phyloP scores from a whole-genome alignment of 2,888 invertebrate genomes.

The Macaria notata region DNA sequence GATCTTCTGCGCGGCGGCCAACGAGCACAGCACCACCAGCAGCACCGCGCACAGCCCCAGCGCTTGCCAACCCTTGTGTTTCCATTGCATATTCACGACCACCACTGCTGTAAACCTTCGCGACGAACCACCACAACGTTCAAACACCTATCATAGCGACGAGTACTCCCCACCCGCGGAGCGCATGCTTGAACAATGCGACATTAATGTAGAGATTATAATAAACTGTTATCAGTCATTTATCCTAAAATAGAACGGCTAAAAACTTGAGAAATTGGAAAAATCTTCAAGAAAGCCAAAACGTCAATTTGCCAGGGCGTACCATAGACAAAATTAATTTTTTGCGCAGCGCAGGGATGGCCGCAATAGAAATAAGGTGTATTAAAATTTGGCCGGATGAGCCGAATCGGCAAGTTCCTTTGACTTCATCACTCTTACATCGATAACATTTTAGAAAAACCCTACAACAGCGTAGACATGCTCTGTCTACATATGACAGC shows the following conservation, averaged over 20 bases:
- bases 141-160: slow-evolving; percentile 29
- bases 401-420: no score
- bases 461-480: no score
- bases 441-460: no score
- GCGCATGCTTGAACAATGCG: slow-evolving; percentile 48
- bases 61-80: slow-evolving; percentile 62
- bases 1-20: slow-evolving; percentile 70
- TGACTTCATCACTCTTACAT: no score
- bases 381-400: no score
- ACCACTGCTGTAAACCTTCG: slow-evolving; percentile 23
- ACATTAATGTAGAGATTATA: slow-evolving; percentile 50
- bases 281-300: slow-evolving; percentile 63
- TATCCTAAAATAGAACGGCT: slow-evolving; percentile 76
- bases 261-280: slow-evolving; percentile 64
- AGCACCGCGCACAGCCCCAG: slow-evolving; percentile 61
- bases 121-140: slow-evolving; percentile 27
- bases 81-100: slow-evolving; percentile 75
- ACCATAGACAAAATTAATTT: slow-evolving; percentile 44
- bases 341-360: slow-evolving; percentile 23
- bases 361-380: no score
- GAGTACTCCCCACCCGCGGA: slow-evolving; percentile 30
- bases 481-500: no score
- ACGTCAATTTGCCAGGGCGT: slow-evolving; percentile 48
- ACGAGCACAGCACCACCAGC: slow-evolving; percentile 47
- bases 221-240: slow-evolving; percentile 70